Base-by-base conservation (phyloP, 1,140 invertebrate species). In the Brachionus koreanus region DNA sequence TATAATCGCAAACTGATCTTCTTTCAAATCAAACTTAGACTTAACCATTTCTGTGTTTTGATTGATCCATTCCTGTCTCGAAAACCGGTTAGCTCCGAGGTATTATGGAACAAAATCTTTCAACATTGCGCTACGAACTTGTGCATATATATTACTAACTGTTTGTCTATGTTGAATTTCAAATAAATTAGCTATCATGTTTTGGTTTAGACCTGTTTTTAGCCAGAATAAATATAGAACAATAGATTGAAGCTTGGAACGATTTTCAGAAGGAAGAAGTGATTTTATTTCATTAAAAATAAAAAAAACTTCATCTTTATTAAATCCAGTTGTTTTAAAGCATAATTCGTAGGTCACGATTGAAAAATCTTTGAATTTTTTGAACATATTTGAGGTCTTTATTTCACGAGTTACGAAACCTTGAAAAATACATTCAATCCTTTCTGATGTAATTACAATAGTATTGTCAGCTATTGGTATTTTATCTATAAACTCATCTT, bases 301-400 rank as follows among this genome's bases (percentile, higher is more conserved):
- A 61, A 61, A 61, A 61, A 61, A 61, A 10, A 61, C 6, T 23
- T 61, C 57, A 3, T 63, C 57, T 63, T 63, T 63, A 25, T 63
- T 29, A 63, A 63, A 63, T 25, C 57, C 57, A 25, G 57, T 63
- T 63, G 57, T 63, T 63, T 63, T 63, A 25, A 63, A 63, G 57
- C 57, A 63, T 10, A 63, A 12, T 12, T 63, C 57, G 9, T 63
- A 16, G 13, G 57, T 63, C 7, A 63, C 16, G 23, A 16, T 63
- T 16, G 57, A 63, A 63, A 63, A 63, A 63, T 63, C 13, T 25
- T 16, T 63, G 25, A 63, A 63, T 16, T 63, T 63, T 23, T 63
- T 63, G 23, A 63, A 63, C 23, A 63, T 25, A 63, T 6, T 25
- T 12, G 57, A 63, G 10, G 5, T 63, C 23, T 63, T 16, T 25